These are phyloP conservation scores for Mythimna pallens DNA, from an alignment of 2,888 invertebrate genomes.

Conservation along the genomic window DNA sequence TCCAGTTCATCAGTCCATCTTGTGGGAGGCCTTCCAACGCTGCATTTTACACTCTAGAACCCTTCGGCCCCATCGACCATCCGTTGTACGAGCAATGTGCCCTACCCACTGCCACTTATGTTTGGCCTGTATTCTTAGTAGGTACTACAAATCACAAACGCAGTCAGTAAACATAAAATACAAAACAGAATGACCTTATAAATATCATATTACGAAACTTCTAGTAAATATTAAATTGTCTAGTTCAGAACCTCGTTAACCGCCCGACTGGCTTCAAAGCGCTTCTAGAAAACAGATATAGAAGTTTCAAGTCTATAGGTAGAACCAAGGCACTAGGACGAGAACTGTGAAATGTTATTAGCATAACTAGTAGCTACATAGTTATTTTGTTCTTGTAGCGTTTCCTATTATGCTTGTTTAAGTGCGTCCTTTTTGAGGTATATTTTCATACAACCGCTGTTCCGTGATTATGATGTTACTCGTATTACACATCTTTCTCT, in stretches of 20 bases:
- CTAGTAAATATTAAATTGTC: constrained; percentile 23
- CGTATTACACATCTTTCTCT: too few relatives aligned
- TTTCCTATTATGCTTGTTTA: constrained; percentile 3
- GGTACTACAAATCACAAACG: not conserved
- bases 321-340: not conserved
- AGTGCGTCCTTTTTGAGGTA: too few relatives aligned
- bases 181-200: not conserved
- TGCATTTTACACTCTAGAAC: too few relatives aligned
- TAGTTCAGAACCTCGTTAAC: constrained; percentile 18
- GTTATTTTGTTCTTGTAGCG: not conserved
- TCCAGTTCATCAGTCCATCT: too few relatives aligned
- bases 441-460: too few relatives aligned
- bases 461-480: too few relatives aligned
- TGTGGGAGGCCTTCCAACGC: too few relatives aligned
- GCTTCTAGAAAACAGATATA: constrained; percentile 41
- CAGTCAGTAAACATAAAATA: not conserved
- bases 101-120: too few relatives aligned
- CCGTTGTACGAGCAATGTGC: too few relatives aligned
- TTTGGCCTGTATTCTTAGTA: not conserved
- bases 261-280: constrained; percentile 30
- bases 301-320: constrained; percentile 29
- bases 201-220: not conserved
- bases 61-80: too few relatives aligned
- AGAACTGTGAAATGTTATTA: constrained; percentile 26
- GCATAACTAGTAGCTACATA: constrained; percentile 1